Evolutionary conservation across 2,113 vertebrate genomes (phyloP).

Genomic region (Casuarius casuarius): DNA sequence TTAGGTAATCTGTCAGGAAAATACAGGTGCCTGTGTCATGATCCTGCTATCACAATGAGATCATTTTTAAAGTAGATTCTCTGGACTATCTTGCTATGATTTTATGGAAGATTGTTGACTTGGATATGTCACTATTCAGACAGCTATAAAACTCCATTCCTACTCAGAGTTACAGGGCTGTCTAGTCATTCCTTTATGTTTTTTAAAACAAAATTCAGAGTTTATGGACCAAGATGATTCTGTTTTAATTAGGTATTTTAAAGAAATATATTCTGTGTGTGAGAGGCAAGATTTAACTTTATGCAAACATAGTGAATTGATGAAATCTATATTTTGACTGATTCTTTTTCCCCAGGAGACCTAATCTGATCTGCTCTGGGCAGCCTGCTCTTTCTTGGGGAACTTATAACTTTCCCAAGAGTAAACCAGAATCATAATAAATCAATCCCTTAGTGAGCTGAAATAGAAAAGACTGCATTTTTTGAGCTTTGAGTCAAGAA

Average conservation of each 20-base stretch:
- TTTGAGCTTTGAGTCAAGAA: constrained; percentile 2
- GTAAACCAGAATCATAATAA: constrained; percentile 11
- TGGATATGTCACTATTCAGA: not conserved
- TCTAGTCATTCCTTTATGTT: not conserved
- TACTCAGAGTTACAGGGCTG: not conserved
- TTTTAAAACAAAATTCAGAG: not conserved
- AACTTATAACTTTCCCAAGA: constrained; percentile 8
- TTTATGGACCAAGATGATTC: not conserved
- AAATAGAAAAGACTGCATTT: not conserved
- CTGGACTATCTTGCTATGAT: not conserved
- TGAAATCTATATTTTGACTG: not conserved
- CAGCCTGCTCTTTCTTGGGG: not conserved
- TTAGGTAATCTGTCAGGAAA: not conserved
- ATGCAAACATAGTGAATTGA: not conserved
- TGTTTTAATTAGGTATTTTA: not conserved
- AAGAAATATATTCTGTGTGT: not conserved
- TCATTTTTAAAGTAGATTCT: not conserved
- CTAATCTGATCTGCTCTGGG: not conserved
- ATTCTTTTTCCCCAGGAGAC: not conserved
- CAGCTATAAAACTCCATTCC: not conserved
- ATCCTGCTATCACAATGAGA: not conserved
- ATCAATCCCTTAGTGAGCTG: not conserved
- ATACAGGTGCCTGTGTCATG: not conserved
- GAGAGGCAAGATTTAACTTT: not conserved
- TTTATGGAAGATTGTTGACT: not conserved